Evolutionary conservation across 1,140 invertebrate species (phyloP).

Genomic region (Brachionus calyciflorus): DNA sequence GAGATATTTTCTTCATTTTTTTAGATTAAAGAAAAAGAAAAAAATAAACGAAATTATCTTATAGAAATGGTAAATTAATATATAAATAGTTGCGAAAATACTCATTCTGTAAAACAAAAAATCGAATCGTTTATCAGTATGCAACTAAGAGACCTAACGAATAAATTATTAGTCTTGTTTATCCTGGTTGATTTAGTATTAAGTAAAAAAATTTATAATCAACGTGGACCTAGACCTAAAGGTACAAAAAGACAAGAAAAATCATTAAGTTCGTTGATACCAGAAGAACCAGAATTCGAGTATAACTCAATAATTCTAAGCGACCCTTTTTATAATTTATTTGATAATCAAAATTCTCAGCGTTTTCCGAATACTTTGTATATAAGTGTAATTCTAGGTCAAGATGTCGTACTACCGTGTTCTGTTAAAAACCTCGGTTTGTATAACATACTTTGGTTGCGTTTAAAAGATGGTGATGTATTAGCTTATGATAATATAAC

Average conservation of each 20-base stretch:
- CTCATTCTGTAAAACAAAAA: too few relatives aligned
- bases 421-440: constrained; percentile 15
- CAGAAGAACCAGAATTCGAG: constrained; percentile 1
- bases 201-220: not conserved
- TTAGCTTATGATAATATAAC: constrained; percentile 28
- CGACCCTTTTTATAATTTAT: not conserved
- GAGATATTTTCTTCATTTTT: too few relatives aligned
- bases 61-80: too few relatives aligned
- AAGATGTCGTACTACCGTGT: constrained; percentile 21
- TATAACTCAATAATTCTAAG: not conserved
- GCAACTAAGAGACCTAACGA: too few relatives aligned
- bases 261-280: not conserved
- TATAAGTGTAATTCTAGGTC: constrained; percentile 1
- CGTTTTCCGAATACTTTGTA: not conserved
- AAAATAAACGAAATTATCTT: too few relatives aligned
- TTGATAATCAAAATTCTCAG: not conserved
- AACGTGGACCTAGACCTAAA: not conserved
- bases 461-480: constrained; percentile 38
- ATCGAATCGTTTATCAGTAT: too few relatives aligned
- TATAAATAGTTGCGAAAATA: too few relatives aligned
- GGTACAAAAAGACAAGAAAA: not conserved
- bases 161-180: too few relatives aligned
- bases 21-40: too few relatives aligned
- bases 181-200: too few relatives aligned
- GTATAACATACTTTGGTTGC: constrained; percentile 21